phyloP scores from a whole-genome alignment of 2,113 vertebrate species.

The Apaloderma vittatum region DNA sequence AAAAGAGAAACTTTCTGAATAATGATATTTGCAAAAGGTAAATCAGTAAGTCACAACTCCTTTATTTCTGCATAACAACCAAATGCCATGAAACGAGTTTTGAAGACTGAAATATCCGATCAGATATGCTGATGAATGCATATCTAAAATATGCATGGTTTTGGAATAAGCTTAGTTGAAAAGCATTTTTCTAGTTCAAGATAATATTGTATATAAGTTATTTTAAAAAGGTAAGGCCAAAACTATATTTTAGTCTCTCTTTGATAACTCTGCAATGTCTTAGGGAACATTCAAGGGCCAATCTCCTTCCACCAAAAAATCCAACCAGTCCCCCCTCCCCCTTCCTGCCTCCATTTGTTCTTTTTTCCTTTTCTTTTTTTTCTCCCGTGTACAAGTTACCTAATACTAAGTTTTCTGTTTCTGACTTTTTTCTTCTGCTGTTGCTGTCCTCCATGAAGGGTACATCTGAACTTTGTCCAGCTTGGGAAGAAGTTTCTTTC shows the following conservation, averaged over 20 bases:
- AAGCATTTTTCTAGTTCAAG: background rate
- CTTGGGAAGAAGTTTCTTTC: background rate
- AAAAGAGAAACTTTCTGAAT: background rate
- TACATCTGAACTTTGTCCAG: background rate
- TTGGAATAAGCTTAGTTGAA: background rate
- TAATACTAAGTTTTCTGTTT: background rate
- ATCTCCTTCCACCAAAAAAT: background rate
- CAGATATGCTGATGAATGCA: background rate
- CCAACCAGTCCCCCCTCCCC: rapidly evolving
- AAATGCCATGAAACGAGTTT: background rate
- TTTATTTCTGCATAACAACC: background rate
- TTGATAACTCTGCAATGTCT: background rate
- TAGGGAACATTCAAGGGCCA: background rate
- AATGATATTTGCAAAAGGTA: background rate
- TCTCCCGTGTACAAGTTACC: too few species aligned
- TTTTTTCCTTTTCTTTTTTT: background rate
- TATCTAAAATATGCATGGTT: background rate
- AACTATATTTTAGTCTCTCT: background rate
- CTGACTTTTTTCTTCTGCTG: background rate
- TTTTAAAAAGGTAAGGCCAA: background rate
- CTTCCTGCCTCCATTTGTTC: rapidly evolving
- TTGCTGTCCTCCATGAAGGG: rapidly evolving
- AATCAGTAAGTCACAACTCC: background rate
- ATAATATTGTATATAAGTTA: background rate
- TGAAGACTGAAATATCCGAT: background rate